These are phyloP conservation scores for Sinocyclocheilus rhinocerous DNA, from an alignment of 2,113 vertebrate genomes.

Conservation along the genomic window DNA sequence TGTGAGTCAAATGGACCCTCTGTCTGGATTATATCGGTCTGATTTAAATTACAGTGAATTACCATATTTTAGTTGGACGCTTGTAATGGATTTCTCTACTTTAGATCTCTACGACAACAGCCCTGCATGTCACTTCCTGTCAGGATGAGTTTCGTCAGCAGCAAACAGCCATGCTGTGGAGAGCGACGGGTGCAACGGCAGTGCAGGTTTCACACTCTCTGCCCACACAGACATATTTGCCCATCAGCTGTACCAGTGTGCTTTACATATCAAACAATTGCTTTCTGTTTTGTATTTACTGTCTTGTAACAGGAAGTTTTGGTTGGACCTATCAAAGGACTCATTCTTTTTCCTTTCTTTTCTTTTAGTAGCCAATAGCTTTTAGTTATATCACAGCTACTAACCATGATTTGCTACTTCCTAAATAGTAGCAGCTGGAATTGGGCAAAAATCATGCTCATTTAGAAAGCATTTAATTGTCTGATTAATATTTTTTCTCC, in stretches of 20 bases:
- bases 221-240: not conserved
- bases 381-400: not conserved
- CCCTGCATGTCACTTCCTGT: constrained; percentile 86
- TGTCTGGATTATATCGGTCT: not conserved
- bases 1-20: constrained; percentile 65
- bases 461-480: not conserved
- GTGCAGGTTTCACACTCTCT: constrained; percentile 65
- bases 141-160: constrained; percentile 95
- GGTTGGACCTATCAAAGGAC: not conserved
- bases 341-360: not conserved
- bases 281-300: not conserved
- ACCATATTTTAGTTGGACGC: constrained; percentile 1
- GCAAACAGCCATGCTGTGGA: constrained; percentile 91
- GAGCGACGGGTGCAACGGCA: constrained; percentile 73
- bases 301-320: not conserved
- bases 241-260: not conserved
- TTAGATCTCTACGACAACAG: constrained; percentile 69
- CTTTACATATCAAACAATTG: not conserved
- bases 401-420: not conserved
- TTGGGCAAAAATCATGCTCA: not conserved
- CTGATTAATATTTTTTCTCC: not conserved
- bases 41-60: not conserved
- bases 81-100: not conserved
- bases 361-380: not conserved
- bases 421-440: not conserved